Evolutionary conservation across 2,113 vertebrate species (phyloP), one percentile per base, ranked within the genome.

Genomic region (Lampris megalopsis): DNA sequence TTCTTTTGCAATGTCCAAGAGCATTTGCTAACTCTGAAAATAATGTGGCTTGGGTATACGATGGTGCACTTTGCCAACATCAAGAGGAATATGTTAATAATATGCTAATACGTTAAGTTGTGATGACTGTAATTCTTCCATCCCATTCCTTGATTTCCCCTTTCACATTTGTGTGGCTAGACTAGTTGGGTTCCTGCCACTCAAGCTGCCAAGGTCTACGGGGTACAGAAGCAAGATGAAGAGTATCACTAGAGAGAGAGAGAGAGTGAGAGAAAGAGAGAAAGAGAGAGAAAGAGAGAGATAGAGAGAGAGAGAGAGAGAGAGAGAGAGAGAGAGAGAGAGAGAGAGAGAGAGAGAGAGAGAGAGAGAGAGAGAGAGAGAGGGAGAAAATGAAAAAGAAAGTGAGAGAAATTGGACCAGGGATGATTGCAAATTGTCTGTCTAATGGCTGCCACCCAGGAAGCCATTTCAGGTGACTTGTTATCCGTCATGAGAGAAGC

Each of bases 111-210:
- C n/a, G 0, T 53, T 59, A 57, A 61, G 65, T 79, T 42, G 75
- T 87, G 86, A 91, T 91, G 87, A 92, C 88, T 91, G 83, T 85
- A 91, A 80, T 77, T 81, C 86, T 80, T 77, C 66, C 76, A 77
- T 79, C 86, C 80, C 82, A 81, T 83, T 80, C 77, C 86, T 90
- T 87, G 84, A 88, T 89, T 89, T 90, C 77, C 88, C 83, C 84
- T 90, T 84, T 83, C 88, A 91, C 90, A 87, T 89, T 90, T 86
- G 86, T 91, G 82, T 92, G 89, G 91, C 87, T 83, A 87, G 86
- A 90, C 89, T 91, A 88, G 91, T 92, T 92, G 92, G 89, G 88
- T 93, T 89, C 75, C 88, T 91, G 90, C 88, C 90, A 92, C 88
- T 93, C 92, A 92, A 92, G 84, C 85, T 80, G 87, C 89, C 89